Conservation (phyloP, 2,888 invertebrate genomes). For the Globia sparganii region DNA sequence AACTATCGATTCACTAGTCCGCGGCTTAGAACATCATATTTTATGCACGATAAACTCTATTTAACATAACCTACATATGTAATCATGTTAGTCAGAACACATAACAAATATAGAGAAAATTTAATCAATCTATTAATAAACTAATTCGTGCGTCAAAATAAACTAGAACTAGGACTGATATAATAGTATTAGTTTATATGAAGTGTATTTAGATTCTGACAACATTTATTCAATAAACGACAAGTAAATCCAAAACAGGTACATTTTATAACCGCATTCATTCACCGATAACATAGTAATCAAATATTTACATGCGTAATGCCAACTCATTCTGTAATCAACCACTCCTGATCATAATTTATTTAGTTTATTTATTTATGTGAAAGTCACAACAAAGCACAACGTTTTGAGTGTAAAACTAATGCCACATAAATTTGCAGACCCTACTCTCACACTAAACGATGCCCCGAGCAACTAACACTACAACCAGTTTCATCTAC, state of each 20-base stretch:
- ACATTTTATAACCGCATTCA: slow-evolving; percentile 25
- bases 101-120: slow-evolving; percentile 7
- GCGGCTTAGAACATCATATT: neutral
- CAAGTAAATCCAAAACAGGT: slow-evolving; percentile 26
- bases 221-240: slow-evolving; percentile 34
- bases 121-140: slow-evolving; percentile 8
- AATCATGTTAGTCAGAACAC: slow-evolving; percentile 13
- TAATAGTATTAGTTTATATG: slow-evolving; percentile 13
- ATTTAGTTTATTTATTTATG: slow-evolving; percentile 70
- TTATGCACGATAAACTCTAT: neutral
- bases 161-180: slow-evolving; percentile 8
- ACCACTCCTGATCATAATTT: slow-evolving; percentile 62
- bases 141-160: slow-evolving; percentile 12
- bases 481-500: slow-evolving; percentile 73
- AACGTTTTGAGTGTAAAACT: slow-evolving; percentile 75
- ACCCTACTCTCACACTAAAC: slow-evolving; percentile 75
- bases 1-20: neutral
- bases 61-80: slow-evolving; percentile 9
- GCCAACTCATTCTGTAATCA: slow-evolving; percentile 59
- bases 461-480: slow-evolving; percentile 75
- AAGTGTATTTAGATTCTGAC: slow-evolving; percentile 17
- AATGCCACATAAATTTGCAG: slow-evolving; percentile 78
- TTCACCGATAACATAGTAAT: slow-evolving; percentile 22
- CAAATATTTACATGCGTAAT: slow-evolving; percentile 54
- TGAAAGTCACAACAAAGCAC: slow-evolving; percentile 76